phyloP scores from a whole-genome alignment of 2,113 vertebrate species.

The Apodemus speciosus region DNA sequence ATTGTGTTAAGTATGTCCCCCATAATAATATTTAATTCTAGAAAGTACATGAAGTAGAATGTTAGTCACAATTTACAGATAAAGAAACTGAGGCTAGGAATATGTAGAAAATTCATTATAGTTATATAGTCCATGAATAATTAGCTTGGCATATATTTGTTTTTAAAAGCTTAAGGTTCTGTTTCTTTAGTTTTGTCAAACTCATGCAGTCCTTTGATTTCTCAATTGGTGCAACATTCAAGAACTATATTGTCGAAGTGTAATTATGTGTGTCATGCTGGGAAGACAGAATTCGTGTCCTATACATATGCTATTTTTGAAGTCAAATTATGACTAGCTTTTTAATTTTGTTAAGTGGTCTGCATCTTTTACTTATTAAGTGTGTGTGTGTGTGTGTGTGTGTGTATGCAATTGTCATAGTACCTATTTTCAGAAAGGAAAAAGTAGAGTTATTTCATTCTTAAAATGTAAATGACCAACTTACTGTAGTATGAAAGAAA shows the following conservation, averaged over 20 bases:
- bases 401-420: conserved; percentile 43
- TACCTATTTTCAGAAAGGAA: conserved; percentile 47
- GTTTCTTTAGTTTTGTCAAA: conserved; percentile 49
- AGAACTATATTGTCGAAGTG: conserved; percentile 11
- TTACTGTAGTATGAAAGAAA: conserved; percentile 5
- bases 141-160: conserved; percentile 8
- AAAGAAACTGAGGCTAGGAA: conserved; percentile 44
- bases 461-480: conserved; percentile 6
- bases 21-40: conserved; percentile 48
- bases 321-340: conserved; percentile 14
- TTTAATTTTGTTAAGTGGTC: conserved; percentile 54
- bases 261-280: conserved; percentile 46
- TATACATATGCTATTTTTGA: conserved; percentile 34
- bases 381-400: background rate
- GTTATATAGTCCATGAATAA: conserved; percentile 32
- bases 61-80: conserved; percentile 28
- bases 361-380: conserved; percentile 45
- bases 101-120: conserved; percentile 17
- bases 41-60: conserved; percentile 31
- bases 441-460: conserved; percentile 41
- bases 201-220: conserved; percentile 36
- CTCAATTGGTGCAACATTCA: conserved; percentile 31
- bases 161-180: conserved; percentile 27
- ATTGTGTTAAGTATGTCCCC: conserved; percentile 22
- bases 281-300: conserved; percentile 29